phyloP scores from a whole-genome alignment of 2,888 invertebrate species.

The Leucozona laternaria region DNA sequence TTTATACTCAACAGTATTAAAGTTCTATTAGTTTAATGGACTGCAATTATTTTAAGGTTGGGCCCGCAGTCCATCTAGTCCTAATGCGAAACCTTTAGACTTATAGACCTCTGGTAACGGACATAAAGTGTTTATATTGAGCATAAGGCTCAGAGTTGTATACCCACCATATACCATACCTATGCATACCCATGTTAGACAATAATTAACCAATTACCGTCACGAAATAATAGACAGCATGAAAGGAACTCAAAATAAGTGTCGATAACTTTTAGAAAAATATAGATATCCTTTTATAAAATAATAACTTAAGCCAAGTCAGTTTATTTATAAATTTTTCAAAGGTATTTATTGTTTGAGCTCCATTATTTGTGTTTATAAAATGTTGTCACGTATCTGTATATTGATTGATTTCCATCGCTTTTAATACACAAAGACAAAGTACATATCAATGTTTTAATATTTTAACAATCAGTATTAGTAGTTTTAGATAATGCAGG shows the following conservation, averaged over 20 bases:
- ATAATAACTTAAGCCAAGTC: constrained; percentile 1
- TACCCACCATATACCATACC: neutral
- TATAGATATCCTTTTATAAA: neutral
- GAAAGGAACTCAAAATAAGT: constrained; percentile 8
- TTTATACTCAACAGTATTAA: constrained; percentile 26
- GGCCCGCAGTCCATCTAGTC: neutral
- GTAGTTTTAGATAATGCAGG: neutral
- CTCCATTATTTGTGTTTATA: constrained; percentile 22
- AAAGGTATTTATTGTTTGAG: constrained; percentile 29
- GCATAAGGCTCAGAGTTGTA: constrained; percentile 12
- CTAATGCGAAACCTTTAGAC: neutral
- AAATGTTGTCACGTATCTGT: constrained; percentile 10
- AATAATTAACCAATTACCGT: constrained; percentile 62
- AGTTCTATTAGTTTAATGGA: constrained; percentile 62
- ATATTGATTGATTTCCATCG: constrained; percentile 1
- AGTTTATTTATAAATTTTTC: constrained; percentile 13
- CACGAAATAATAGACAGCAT: constrained; percentile 37
- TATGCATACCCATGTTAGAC: constrained; percentile 30
- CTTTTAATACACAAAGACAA: constrained; percentile 3
- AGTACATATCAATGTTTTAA: constrained; percentile 16
- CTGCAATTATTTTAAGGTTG: constrained; percentile 34
- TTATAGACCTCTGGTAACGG: neutral
- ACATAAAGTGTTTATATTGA: constrained; percentile 27
- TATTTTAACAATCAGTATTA: constrained; percentile 12
- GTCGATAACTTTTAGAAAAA: neutral